Conservation (phyloP, 2,888 invertebrate species). For the Cabera pusaria region DNA sequence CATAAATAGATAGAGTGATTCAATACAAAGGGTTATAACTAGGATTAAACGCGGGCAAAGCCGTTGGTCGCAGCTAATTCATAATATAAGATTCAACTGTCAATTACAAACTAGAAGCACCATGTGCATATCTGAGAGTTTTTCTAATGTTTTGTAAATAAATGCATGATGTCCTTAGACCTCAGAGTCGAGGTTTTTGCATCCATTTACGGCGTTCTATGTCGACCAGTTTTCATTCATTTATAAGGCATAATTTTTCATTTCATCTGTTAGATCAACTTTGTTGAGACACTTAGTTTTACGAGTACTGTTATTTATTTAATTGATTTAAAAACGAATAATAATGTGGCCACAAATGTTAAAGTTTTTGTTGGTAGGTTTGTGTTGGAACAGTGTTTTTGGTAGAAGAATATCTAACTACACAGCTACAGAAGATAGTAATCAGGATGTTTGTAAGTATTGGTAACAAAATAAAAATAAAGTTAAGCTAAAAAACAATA, state of each 20-base stretch:
- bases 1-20: too few species aligned
- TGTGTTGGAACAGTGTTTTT: constrained; percentile 39
- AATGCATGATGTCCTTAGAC: constrained; percentile 26
- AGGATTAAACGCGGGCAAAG: too few species aligned
- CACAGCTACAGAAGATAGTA: constrained; percentile 36
- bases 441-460: constrained; percentile 38
- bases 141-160: constrained; percentile 5
- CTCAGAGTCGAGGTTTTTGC: constrained; percentile 35
- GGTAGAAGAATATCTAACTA: constrained; percentile 47
- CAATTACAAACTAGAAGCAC: too few species aligned
- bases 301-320: constrained; percentile 5
- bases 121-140: too few species aligned
- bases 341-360: constrained; percentile 38
- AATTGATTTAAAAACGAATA: constrained; percentile 18
- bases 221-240: constrained; percentile 46
- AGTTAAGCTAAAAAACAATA: too few species aligned
- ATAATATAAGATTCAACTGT: too few species aligned
- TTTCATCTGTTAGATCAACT: constrained; percentile 52
- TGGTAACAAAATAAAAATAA: too few species aligned
- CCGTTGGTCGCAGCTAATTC: too few species aligned
- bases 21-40: too few species aligned
- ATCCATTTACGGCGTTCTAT: constrained; percentile 58
- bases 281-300: constrained; percentile 20
- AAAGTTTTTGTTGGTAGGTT: constrained; percentile 46
- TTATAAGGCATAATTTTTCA: constrained; percentile 60